Conservation (phyloP, 1,140 invertebrate species). For the Drosophila tani region DNA sequence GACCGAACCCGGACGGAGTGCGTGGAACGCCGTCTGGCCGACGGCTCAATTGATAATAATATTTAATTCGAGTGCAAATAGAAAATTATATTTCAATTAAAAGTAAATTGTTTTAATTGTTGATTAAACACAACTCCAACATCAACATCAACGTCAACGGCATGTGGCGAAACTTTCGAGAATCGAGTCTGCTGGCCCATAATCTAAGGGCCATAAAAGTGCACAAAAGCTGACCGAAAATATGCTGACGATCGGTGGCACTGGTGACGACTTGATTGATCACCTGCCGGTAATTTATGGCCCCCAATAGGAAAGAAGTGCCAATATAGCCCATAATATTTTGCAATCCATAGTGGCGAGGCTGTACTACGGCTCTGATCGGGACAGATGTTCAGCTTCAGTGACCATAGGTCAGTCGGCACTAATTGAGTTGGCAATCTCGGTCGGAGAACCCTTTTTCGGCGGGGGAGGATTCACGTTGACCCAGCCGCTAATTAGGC, state of each 20-base stretch:
- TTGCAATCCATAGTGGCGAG: constrained; percentile 28
- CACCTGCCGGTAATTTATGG: constrained; percentile 60
- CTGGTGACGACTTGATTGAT: constrained; percentile 73
- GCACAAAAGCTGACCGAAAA: constrained; percentile 38
- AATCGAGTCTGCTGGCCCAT: constrained; percentile 20
- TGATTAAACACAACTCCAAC: constrained; percentile 56
- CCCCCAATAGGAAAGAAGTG: constrained; percentile 20
- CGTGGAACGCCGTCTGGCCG: constrained; percentile 54
- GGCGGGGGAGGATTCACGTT: constrained; percentile 36
- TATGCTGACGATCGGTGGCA: constrained; percentile 52
- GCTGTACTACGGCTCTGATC: background rate
- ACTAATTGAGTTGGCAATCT: constrained; percentile 57
- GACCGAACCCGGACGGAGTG: constrained; percentile 42
- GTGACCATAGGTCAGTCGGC: constrained; percentile 48
- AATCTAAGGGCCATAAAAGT: constrained; percentile 64
- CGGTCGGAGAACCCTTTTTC: constrained; percentile 29
- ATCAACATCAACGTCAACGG: constrained; percentile 33
- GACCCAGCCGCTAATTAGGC: constrained; percentile 53
- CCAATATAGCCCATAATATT: constrained; percentile 28
- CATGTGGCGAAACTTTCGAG: constrained; percentile 54
- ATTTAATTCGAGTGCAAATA: constrained; percentile 81
- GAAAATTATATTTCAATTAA: constrained; percentile 84
- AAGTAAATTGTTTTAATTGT: constrained; percentile 83
- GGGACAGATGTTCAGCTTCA: constrained; percentile 36
- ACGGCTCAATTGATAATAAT: constrained; percentile 76